Percentiles rank a stretch among this genome's conserved stretches.
Evolutionary conservation across 2,888 invertebrate genomes (phyloP).

Genomic region (Neelides folsomi): DNA sequence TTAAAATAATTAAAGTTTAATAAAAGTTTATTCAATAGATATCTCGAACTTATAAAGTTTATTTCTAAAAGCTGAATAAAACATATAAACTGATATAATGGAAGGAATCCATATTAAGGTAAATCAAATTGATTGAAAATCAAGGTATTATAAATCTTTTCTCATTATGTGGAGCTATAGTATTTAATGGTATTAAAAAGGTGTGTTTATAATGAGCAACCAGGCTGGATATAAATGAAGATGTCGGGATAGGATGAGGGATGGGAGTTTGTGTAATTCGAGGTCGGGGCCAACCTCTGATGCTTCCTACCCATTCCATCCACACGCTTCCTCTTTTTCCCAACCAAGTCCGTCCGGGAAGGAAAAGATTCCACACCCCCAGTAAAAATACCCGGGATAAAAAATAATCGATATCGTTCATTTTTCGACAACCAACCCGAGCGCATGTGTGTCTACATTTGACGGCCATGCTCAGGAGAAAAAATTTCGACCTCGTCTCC

Average conservation of each 20-base stretch:
- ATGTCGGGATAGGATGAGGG: constrained; percentile 6
- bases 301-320: background rate
- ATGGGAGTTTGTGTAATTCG: constrained; percentile 2
- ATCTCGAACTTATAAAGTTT: too few relatives aligned
- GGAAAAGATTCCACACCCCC: constrained; percentile 11
- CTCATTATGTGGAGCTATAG: too few relatives aligned
- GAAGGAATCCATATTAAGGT: too few relatives aligned
- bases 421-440: constrained; percentile 29
- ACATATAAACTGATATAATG: too few relatives aligned
- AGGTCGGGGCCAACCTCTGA: background rate
- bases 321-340: background rate
- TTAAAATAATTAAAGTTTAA: too few relatives aligned
- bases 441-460: constrained; percentile 31
- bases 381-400: constrained; percentile 30
- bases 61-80: too few relatives aligned
- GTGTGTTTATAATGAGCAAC: too few relatives aligned
- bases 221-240: constrained; percentile 8
- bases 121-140: too few relatives aligned
- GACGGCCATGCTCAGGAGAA: constrained; percentile 27
- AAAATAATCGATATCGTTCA: constrained; percentile 33
- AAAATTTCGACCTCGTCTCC: constrained; percentile 11
- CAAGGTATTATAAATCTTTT: too few relatives aligned
- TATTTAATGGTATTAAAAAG: too few relatives aligned
- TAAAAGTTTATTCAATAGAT: too few relatives aligned
- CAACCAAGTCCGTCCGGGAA: background rate